Evolutionary conservation across 2,888 invertebrate genomes (phyloP), one percentile per base, ranked within the genome.

Genomic region (Phaonia tiefii): DNA sequence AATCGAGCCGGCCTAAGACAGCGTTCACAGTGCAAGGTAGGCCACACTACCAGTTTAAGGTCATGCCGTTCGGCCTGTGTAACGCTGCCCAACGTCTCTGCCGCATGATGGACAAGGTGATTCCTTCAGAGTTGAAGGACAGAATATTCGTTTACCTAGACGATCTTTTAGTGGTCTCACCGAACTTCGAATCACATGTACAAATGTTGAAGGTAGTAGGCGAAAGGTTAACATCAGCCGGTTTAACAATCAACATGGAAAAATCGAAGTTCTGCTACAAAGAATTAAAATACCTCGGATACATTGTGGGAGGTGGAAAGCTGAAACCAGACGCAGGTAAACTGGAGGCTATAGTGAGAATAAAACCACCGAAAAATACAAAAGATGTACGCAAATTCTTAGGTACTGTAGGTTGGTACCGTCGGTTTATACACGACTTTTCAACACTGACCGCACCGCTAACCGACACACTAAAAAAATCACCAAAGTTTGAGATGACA

Each of bases 361-460:
- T 75, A 1, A 60, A 25, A 1, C 69, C 70, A 1, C 75, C 75
- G 2, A 75, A 60, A 63, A 54, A 15, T 11, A 60, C 51, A 11
- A 70, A 63, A 11, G 60, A 75, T 11, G 75, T 75, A 0, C 17
- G 75, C 7, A 67, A 46, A 46, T 37, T 69, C 20, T 17, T 75
- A 37, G 75, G 69, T 2, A 75, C 69, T 8, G 69, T 70, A 11
- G 60, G 75, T 7, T 75, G 69, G 75, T 75, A 75, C 60, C 39
- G 69, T 3, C 44, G 75, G 4, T 75, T 69, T 44, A 71, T 71
- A 11, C 44, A 44, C 10, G 58, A 71, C 15, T 70, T 56, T 13
- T 56, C 56, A 1, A 56, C 70, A 20, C 22, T 70, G 11, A 56
- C 70, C 3, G 71, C 71, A 26, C 71, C 71, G 25, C 26, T n/a